Evolutionary conservation across 1,140 invertebrate species (phyloP).

Genomic region (Ostrea edulis): DNA sequence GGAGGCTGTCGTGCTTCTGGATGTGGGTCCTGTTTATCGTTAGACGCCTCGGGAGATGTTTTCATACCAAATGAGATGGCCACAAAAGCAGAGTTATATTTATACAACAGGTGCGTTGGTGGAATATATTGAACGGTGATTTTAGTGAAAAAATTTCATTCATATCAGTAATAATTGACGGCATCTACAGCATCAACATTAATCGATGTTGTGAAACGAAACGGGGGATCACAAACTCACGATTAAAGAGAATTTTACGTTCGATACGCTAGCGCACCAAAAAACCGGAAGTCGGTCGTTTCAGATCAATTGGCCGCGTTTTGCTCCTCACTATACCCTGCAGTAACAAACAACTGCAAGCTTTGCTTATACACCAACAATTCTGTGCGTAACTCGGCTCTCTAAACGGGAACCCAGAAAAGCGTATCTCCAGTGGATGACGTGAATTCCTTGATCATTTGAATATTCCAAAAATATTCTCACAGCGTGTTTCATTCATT

Average conservation of each 20-base stretch:
- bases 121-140: conserved; percentile 29
- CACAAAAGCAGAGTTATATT: neutral
- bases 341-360: neutral
- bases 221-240: neutral
- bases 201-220: conserved; percentile 29
- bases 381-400: neutral
- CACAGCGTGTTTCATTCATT: neutral
- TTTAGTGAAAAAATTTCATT: neutral
- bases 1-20: neutral
- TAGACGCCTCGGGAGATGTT: conserved; percentile 18
- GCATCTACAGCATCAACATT: conserved; percentile 1
- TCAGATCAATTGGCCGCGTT: conserved; percentile 24
- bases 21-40: conserved; percentile 6
- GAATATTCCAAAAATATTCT: conserved; percentile 1
- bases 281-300: conserved; percentile 15
- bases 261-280: conserved; percentile 22
- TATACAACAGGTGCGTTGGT: conserved; percentile 29
- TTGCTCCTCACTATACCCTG: neutral
- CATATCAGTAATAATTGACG: neutral
- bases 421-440: neutral
- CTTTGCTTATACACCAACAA: neutral
- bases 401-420: neutral
- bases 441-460: neutral
- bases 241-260: conserved; percentile 15
- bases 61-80: neutral